A percentile compares a stretch with the other conserved stretches of the same genome.
These are phyloP conservation scores for Umimayanthus chanpuru DNA, from an alignment of 92 coral and sea anemone genomes.

Conservation along the genomic window DNA sequence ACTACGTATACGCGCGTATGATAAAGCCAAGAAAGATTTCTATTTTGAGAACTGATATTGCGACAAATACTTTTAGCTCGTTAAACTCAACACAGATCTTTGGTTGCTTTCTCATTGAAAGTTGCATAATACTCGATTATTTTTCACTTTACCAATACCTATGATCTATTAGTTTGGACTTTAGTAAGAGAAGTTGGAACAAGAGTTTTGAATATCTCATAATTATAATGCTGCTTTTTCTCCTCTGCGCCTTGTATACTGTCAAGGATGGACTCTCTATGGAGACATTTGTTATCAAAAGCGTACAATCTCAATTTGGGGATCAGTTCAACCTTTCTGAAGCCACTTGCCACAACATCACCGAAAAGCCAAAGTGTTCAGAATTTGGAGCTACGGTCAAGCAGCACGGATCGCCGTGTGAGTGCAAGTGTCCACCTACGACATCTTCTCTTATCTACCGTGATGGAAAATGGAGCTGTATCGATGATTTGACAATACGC, in stretches of 20 bases:
- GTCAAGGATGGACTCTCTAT: background rate
- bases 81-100: background rate
- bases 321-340: constrained; percentile 18
- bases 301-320: background rate
- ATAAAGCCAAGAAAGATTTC: background rate
- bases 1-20: too few relatives aligned
- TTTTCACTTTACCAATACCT: too few relatives aligned
- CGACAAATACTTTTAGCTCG: background rate
- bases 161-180: background rate
- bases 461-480: constrained; percentile 30
- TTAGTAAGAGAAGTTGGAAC: background rate
- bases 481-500: constrained; percentile 13
- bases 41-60: background rate
- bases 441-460: constrained; percentile 19
- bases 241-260: background rate
- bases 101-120: too few relatives aligned
- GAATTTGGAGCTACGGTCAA: background rate
- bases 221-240: background rate
- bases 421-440: constrained; percentile 18
- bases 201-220: too few relatives aligned
- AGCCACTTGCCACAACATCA: constrained; percentile 16
- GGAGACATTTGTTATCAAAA: constrained; percentile 19
- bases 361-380: constrained; percentile 6
- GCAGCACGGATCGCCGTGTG: background rate
- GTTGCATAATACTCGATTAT: background rate